These are phyloP conservation scores for Pseudomyrmex flavicornis DNA, from an alignment of 1,140 invertebrate genomes.

Conservation along the genomic window DNA sequence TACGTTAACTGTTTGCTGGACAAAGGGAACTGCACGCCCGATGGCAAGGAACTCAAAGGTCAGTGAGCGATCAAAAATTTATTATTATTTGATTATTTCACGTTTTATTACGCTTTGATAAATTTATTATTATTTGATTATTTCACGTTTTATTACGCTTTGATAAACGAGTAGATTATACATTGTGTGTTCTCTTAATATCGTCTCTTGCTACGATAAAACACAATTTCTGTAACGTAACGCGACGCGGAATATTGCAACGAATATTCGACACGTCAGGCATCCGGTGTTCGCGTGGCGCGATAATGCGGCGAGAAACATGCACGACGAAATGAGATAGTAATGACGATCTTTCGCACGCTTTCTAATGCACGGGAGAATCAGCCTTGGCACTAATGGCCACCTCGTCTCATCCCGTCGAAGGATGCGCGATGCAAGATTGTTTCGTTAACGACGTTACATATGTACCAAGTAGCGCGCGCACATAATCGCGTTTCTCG, in stretches of 20 bases:
- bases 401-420: slow-evolving; percentile 39
- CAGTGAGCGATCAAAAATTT: slow-evolving; percentile 75
- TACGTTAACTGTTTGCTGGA: slow-evolving; percentile 90
- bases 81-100: not conserved
- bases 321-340: slow-evolving; percentile 24
- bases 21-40: slow-evolving; percentile 88
- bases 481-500: not conserved
- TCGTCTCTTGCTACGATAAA: not conserved
- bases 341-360: slow-evolving; percentile 46
- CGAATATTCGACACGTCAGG: no score
- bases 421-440: slow-evolving; percentile 39
- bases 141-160: not conserved
- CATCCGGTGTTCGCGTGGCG: not conserved
- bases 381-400: slow-evolving; percentile 53
- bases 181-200: no score
- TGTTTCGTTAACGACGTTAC: slow-evolving; percentile 45
- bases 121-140: slow-evolving; percentile 8
- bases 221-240: not conserved
- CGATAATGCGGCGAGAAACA: slow-evolving; percentile 22
- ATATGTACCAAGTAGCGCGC: slow-evolving; percentile 7
- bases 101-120: not conserved
- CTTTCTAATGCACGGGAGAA: slow-evolving; percentile 39
- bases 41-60: slow-evolving; percentile 90
- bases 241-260: not conserved
- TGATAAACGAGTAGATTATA: no score